Evolutionary conservation across 2,113 vertebrate genomes (phyloP).

Genomic region (Rhinichthys klamathensis): DNA sequence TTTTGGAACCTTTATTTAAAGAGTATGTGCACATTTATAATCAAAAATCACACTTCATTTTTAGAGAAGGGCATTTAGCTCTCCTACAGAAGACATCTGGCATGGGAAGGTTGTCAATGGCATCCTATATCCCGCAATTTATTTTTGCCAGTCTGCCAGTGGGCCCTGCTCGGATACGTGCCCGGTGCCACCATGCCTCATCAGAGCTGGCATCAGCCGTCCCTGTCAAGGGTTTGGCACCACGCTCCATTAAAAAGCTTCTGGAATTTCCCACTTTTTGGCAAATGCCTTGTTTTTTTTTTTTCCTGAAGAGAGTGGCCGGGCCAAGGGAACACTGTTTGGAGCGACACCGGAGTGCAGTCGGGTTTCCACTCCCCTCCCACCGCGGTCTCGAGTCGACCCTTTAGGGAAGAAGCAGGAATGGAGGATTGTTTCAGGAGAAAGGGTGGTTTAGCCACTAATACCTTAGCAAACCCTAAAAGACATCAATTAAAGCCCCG

Average conservation of each 20-base stretch:
- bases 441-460: conserved; percentile 50
- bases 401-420: conserved; percentile 26
- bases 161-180: conserved; percentile 66
- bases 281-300: conserved; percentile 40
- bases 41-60: conserved; percentile 36
- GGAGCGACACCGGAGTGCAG: conserved; percentile 28
- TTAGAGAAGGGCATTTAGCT: conserved; percentile 60
- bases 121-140: conserved; percentile 76
- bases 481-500: conserved; percentile 69
- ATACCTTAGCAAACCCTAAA: conserved; percentile 59
- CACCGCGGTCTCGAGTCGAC: conserved; percentile 27
- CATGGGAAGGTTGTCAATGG: conserved; percentile 72
- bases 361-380: conserved; percentile 32
- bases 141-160: conserved; percentile 65
- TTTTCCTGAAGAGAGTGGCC: conserved; percentile 25
- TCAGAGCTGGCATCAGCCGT: conserved; percentile 59
- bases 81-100: conserved; percentile 72
- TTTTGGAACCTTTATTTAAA: no score
- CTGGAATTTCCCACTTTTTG: conserved; percentile 52
- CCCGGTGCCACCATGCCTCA: conserved; percentile 67
- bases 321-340: conserved; percentile 41
- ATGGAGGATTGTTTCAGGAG: conserved; percentile 42
- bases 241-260: conserved; percentile 54
- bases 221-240: conserved; percentile 67
- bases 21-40: neutral